Conservation (phyloP, 2,113 vertebrate genomes). For the Larimichthys crocea region DNA sequence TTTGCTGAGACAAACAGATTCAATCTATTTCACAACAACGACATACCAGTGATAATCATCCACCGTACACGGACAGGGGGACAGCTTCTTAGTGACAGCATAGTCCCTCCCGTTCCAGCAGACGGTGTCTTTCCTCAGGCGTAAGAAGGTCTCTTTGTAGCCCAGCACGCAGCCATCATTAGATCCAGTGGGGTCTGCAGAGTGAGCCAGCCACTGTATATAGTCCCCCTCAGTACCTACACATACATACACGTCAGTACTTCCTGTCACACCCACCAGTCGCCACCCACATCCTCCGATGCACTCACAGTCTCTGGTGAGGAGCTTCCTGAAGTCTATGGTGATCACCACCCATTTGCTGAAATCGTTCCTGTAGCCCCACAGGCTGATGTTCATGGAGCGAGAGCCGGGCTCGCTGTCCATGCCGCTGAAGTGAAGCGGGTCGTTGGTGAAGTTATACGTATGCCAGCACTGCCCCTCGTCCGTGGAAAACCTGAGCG, state of each 20-base stretch:
- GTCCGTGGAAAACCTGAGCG: slow-evolving; percentile 92
- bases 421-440: slow-evolving; percentile 91
- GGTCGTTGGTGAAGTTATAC: slow-evolving; percentile 86
- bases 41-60: slow-evolving; percentile 93
- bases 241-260: background rate
- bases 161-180: slow-evolving; percentile 92
- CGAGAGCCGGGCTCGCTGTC: slow-evolving; percentile 92
- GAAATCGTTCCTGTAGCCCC: slow-evolving; percentile 89
- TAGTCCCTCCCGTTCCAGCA: slow-evolving; percentile 94
- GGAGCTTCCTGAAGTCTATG: slow-evolving; percentile 91
- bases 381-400: slow-evolving; percentile 94
- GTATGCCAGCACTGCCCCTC: slow-evolving; percentile 94
- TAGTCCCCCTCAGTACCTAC: slow-evolving; percentile 90
- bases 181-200: slow-evolving; percentile 85
- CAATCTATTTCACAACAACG: background rate
- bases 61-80: slow-evolving; percentile 88
- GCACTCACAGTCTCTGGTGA: slow-evolving; percentile 89
- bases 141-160: slow-evolving; percentile 90
- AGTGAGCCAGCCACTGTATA: slow-evolving; percentile 92
- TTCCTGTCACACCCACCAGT: background rate
- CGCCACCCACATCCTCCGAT: background rate
- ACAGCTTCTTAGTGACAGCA: slow-evolving; percentile 84
- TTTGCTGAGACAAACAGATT: background rate
- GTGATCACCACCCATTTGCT: slow-evolving; percentile 93
- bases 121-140: slow-evolving; percentile 89